phyloP scores from a whole-genome alignment of 2,888 invertebrate genomes.

The Lasioglossum pauxillum region DNA sequence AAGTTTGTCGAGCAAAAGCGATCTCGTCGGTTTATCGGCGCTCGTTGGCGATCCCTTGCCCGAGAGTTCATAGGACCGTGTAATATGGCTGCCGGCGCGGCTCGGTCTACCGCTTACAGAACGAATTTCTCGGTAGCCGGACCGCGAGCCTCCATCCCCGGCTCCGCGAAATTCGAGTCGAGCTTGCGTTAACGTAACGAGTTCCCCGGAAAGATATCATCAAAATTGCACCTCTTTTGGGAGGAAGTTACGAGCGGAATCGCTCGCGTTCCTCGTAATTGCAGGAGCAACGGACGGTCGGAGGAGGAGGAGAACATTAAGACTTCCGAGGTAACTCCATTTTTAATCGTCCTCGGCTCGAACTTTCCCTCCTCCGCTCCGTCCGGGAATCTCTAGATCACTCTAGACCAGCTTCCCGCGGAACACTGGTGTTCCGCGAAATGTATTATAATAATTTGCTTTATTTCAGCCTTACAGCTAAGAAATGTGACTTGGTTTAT shows the following conservation, averaged over 20 bases:
- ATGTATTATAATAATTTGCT: too few relatives aligned
- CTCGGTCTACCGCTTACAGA: background rate
- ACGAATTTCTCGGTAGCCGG: background rate
- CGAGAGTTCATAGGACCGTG: background rate
- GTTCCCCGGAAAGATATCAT: slow-evolving; percentile 20
- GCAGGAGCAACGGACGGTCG: slow-evolving; percentile 23
- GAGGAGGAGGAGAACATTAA: background rate
- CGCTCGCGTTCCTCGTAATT: slow-evolving; percentile 3
- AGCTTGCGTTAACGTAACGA: slow-evolving; percentile 35
- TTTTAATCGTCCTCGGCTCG: slow-evolving; percentile 31
- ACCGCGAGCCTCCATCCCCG: background rate
- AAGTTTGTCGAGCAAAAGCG: background rate
- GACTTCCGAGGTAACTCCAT: slow-evolving; percentile 33
- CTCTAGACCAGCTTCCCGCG: too few relatives aligned
- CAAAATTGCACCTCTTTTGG: slow-evolving; percentile 23
- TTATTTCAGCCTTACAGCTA: too few relatives aligned
- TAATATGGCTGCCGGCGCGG: background rate
- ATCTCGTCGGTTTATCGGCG: background rate
- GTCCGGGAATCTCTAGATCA: too few relatives aligned
- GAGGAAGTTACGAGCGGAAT: slow-evolving; percentile 33
- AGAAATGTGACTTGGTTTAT: too few relatives aligned
- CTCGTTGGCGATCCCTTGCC: background rate
- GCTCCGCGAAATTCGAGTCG: background rate
- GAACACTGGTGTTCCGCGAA: too few relatives aligned
- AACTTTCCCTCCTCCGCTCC: background rate